Percentiles rank a stretch among this genome's conserved stretches.
phyloP scores from a whole-genome alignment of 1,140 invertebrate species.

The Panagrolaimus sp. region DNA sequence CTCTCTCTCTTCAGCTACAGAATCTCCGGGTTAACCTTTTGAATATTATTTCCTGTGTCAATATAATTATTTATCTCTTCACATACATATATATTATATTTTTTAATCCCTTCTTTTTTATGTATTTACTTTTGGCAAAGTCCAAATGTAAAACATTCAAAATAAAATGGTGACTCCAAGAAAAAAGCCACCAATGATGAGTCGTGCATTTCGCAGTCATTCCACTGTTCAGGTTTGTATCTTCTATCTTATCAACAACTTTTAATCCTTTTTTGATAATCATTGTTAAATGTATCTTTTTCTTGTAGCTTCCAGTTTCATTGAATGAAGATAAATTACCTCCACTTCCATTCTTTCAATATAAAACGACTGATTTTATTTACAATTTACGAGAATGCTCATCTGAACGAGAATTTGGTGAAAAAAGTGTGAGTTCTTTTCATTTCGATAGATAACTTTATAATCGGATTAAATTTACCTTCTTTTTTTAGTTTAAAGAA shows the following conservation, averaged over 20 bases:
- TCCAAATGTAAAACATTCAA: no score
- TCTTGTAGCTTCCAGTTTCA: slow-evolving; percentile 10
- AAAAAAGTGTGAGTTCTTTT: slow-evolving; percentile 26
- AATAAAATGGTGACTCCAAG: not conserved
- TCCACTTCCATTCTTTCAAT: slow-evolving; percentile 31
- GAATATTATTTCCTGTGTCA: no score
- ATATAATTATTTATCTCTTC: no score
- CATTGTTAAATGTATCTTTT: not conserved
- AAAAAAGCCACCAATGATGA: slow-evolving; percentile 9
- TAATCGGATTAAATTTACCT: not conserved
- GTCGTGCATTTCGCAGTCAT: slow-evolving; percentile 35
- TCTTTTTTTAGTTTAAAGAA: slow-evolving; percentile 48
- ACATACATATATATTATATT: no score
- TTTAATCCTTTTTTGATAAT: not conserved
- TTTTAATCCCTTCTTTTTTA: no score
- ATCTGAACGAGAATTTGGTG: slow-evolving; percentile 25
- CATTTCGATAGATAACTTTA: no score
- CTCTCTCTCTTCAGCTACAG: no score
- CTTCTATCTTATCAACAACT: not conserved
- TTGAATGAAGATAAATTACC: not conserved
- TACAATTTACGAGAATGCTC: slow-evolving; percentile 32
- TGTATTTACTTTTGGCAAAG: no score
- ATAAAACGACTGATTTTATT: slow-evolving; percentile 40
- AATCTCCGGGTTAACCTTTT: no score
- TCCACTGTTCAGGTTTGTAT: slow-evolving; percentile 34